Evolutionary conservation across 2,113 vertebrate genomes (phyloP), one percentile per base, ranked within the genome.

Genomic region (Camelus dromedarius): DNA sequence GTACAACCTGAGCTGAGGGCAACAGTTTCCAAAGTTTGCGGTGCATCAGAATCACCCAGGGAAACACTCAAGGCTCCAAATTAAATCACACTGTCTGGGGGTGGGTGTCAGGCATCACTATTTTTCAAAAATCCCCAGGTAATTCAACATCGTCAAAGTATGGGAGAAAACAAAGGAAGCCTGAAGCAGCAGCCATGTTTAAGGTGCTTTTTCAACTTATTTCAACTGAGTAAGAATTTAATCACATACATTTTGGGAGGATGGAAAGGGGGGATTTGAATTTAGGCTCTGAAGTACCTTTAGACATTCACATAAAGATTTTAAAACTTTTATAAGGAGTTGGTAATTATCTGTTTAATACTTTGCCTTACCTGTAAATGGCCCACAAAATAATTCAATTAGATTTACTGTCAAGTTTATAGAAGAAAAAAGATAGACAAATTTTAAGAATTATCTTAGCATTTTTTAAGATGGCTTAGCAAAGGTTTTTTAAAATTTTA

Each of bases 371-470:
- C 19, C 18, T 77, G 24, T 32, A 91, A 94, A 87, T 56, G n/a
- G 66, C 28, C 75, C 50, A 69, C 67, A 92, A 88, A 83, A 77
- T 7, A 32, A 56, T 69, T 85, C 64, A 81, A 32, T 58, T 80
- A 64, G 72, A 60, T 50, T 50, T 66, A 93, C 13, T 35, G 9
- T 50, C 22, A 80, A 85, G 30, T 64, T 70, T 72, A 4, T 35
- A 89, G 64, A 93, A 12, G 32, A 85, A 24, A 38, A n/a, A 54
- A 69, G 19, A 80, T 1, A 60, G 24, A 35, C 28, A 48, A 84
- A 56, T 66, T 89, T 84, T 26, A 19, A 77, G 64, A 86, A 38
- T 66, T 83, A 93, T 77, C 72, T 91, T 93, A 93, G 28, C 32
- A 75, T 69, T 58, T 52, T 83, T 93, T 79, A 93, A 50, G 8